Conservation (phyloP, 1,140 invertebrate genomes). For the Eupeodes corollae region DNA sequence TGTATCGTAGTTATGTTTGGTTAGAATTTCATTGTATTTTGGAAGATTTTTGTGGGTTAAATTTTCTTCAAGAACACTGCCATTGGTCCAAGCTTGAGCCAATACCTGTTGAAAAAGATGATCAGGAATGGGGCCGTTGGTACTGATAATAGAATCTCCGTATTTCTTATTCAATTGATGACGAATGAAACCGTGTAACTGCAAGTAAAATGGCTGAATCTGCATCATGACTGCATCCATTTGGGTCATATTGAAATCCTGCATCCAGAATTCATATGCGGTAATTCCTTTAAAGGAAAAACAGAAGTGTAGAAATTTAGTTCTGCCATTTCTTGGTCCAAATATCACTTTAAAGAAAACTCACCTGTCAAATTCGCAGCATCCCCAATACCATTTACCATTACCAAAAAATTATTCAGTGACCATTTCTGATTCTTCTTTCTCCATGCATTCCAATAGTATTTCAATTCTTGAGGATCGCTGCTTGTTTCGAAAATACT, state of each 20-base stretch:
- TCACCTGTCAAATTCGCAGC: not conserved
- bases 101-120: slow-evolving; percentile 56
- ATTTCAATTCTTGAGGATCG: slow-evolving; percentile 27
- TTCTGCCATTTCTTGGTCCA: too few relatives aligned
- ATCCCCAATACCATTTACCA: not conserved
- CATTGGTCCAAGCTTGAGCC: slow-evolving; percentile 27
- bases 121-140: slow-evolving; percentile 72
- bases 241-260: not conserved
- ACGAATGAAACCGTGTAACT: slow-evolving; percentile 80
- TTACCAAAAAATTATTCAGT: slow-evolving; percentile 19
- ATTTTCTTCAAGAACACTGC: slow-evolving; percentile 26
- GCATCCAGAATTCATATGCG: slow-evolving; percentile 23
- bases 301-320: slow-evolving; percentile 7
- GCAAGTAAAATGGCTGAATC: slow-evolving; percentile 68
- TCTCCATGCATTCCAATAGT: slow-evolving; percentile 32
- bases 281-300: slow-evolving; percentile 22
- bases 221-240: slow-evolving; percentile 44
- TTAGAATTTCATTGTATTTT: slow-evolving; percentile 23
- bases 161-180: slow-evolving; percentile 59
- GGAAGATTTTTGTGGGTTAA: slow-evolving; percentile 22
- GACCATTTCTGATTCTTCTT: slow-evolving; percentile 31
- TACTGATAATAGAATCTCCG: slow-evolving; percentile 51
- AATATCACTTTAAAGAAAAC: too few relatives aligned
- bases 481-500: slow-evolving; percentile 24
- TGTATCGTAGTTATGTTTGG: slow-evolving; percentile 10